Evolutionary conservation across 2,113 vertebrate genomes (phyloP).

Genomic region (Cervus canadensis): DNA sequence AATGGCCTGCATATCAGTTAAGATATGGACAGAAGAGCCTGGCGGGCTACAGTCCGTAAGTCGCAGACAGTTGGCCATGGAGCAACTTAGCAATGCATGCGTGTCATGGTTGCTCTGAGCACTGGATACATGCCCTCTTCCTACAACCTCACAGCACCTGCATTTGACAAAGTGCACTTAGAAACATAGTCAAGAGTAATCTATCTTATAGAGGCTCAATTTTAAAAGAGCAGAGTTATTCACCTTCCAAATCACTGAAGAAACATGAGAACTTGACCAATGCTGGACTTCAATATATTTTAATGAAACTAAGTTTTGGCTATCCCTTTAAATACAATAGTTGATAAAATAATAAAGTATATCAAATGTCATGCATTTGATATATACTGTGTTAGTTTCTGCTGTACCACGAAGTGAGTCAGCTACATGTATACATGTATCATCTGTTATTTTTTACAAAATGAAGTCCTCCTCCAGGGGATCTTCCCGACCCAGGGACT

Average conservation of each 20-base stretch:
- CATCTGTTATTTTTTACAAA: background rate
- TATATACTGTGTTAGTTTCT: background rate
- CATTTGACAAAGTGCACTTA: background rate
- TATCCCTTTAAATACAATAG: background rate
- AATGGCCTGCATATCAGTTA: background rate
- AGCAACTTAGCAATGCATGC: background rate
- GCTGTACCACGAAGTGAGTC: background rate
- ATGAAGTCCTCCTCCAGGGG: background rate
- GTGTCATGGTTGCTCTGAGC: too few relatives aligned
- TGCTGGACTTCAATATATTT: background rate
- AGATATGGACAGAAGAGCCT: background rate
- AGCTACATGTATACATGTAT: background rate
- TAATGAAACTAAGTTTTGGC: background rate
- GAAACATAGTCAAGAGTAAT: background rate
- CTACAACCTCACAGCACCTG: background rate
- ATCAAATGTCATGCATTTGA: background rate
- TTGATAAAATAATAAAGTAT: background rate
- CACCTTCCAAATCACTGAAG: background rate
- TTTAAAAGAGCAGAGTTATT: background rate
- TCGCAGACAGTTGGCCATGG: accelerated
- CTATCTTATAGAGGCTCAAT: background rate
- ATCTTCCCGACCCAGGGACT: background rate
- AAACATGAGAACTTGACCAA: background rate
- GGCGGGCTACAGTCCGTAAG: background rate
- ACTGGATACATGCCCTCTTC: background rate